A percentile compares a stretch with the other conserved stretches of the same genome.
Conservation (phyloP, 2,113 vertebrate species). For the Hiodon alosoides region DNA sequence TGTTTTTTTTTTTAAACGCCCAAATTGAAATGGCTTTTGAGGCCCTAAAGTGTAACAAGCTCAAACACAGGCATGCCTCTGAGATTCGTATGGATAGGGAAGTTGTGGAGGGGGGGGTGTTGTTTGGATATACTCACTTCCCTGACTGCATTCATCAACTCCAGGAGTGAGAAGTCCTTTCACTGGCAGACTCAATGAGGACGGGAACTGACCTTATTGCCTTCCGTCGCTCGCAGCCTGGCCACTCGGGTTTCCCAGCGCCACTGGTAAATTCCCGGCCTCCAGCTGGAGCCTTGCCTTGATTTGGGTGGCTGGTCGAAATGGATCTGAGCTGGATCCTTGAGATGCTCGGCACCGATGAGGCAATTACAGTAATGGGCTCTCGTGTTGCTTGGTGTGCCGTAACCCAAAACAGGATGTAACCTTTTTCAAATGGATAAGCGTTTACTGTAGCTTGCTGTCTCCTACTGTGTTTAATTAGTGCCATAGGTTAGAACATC, state of each 20-base stretch:
- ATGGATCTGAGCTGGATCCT: conserved; percentile 26
- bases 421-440: conserved; percentile 19
- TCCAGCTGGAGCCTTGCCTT: conserved; percentile 26
- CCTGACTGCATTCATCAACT: conserved; percentile 19
- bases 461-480: conserved; percentile 17
- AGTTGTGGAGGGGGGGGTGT: not conserved
- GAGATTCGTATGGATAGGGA: conserved; percentile 12
- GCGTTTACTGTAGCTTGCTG: not conserved
- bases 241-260: conserved; percentile 20
- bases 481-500: not conserved
- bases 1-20: not conserved
- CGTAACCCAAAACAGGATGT: conserved; percentile 36
- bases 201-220: conserved; percentile 28
- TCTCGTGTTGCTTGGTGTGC: conserved; percentile 28
- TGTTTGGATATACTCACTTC: conserved; percentile 31
- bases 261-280: conserved; percentile 7
- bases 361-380: conserved; percentile 41
- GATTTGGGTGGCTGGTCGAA: conserved; percentile 22
- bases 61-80: not conserved
- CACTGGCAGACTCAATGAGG: conserved; percentile 1
- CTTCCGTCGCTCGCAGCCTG: conserved; percentile 3
- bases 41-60: not conserved
- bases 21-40: conserved; percentile 5
- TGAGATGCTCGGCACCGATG: conserved; percentile 34
- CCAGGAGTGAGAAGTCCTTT: conserved; percentile 1